Percentiles rank a stretch among this genome's conserved stretches.
phyloP scores from a whole-genome alignment of 37 sponge, comb jelly and placozoan species.

The Dysidea cf. avara region DNA sequence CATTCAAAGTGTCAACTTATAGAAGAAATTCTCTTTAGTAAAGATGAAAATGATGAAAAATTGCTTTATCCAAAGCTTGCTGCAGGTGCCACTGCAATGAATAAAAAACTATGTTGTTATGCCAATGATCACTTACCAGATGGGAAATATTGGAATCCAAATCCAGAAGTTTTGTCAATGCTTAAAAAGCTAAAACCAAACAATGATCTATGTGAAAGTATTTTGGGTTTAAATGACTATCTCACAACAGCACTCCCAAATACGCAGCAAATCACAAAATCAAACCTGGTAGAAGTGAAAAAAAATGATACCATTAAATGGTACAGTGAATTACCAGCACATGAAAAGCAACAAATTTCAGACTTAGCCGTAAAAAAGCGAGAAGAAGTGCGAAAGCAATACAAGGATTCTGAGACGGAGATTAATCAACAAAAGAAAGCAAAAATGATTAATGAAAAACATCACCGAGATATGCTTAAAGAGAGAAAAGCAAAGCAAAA shows the following conservation, averaged over 20 bases:
- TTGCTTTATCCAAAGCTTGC: slow-evolving; percentile 22
- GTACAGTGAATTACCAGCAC: not conserved
- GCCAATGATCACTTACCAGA: slow-evolving; percentile 28
- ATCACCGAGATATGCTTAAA: slow-evolving; percentile 27
- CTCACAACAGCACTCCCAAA: slow-evolving; percentile 15
- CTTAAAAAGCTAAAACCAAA: slow-evolving; percentile 21
- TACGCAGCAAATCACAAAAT: not conserved
- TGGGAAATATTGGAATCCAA: slow-evolving; percentile 41
- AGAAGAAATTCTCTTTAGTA: not conserved
- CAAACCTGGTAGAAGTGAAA: slow-evolving; percentile 10
- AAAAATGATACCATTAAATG: slow-evolving; percentile 24
- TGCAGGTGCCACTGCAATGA: slow-evolving; percentile 10
- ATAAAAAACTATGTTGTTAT: slow-evolving; percentile 8
- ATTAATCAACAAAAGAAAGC: not conserved
- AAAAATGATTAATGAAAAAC: slow-evolving; percentile 30
- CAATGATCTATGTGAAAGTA: slow-evolving; percentile 35
- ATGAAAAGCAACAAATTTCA: not conserved
- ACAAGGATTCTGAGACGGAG: slow-evolving; percentile 1
- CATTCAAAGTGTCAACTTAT: not conserved
- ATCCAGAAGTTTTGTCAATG: not conserved
- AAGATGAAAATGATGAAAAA: not conserved
- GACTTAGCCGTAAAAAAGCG: not conserved
- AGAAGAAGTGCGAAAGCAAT: not conserved
- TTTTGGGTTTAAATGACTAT: slow-evolving; percentile 18
- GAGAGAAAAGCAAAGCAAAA: slow-evolving; percentile 26